Conservation (phyloP, 2,888 invertebrate genomes). For the Ormyrus thymus region DNA sequence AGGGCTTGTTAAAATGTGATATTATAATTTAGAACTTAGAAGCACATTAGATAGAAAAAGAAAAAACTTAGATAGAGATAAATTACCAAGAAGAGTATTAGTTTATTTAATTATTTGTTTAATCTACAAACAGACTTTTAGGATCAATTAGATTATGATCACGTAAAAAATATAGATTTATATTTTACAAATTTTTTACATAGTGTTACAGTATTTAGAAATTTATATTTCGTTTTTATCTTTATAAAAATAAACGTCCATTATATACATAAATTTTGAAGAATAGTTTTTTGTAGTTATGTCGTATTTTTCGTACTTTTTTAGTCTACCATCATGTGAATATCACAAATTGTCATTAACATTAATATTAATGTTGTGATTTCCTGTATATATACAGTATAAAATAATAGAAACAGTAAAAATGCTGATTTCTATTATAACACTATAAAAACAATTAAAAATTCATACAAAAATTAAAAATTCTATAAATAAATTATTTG, state of each 20-base stretch:
- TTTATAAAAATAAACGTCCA: no score
- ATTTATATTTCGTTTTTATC: no score
- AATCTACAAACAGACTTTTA: not conserved
- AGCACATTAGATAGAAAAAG: not conserved
- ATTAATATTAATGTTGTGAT: not conserved
- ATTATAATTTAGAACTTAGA: conserved; percentile 64
- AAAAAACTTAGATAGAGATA: not conserved
- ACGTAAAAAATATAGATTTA: not conserved
- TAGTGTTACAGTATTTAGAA: not conserved
- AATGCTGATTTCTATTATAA: conserved; percentile 5
- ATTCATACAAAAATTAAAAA: not conserved
- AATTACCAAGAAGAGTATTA: not conserved
- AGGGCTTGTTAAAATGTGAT: conserved; percentile 62
- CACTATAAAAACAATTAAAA: not conserved
- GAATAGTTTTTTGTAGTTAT: not conserved
- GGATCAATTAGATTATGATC: not conserved
- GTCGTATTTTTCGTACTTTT: conserved; percentile 15
- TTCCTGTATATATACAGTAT: conserved; percentile 6
- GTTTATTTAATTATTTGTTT: not conserved
- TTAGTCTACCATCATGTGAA: conserved; percentile 2
- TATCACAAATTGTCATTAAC: conserved; percentile 1
- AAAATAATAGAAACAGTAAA: not conserved
- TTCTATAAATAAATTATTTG: conserved; percentile 33
- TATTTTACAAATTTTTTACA: not conserved
- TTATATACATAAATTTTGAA: no score